phyloP scores from a whole-genome alignment of 2,113 vertebrate genomes.

The Centrocercus urophasianus region DNA sequence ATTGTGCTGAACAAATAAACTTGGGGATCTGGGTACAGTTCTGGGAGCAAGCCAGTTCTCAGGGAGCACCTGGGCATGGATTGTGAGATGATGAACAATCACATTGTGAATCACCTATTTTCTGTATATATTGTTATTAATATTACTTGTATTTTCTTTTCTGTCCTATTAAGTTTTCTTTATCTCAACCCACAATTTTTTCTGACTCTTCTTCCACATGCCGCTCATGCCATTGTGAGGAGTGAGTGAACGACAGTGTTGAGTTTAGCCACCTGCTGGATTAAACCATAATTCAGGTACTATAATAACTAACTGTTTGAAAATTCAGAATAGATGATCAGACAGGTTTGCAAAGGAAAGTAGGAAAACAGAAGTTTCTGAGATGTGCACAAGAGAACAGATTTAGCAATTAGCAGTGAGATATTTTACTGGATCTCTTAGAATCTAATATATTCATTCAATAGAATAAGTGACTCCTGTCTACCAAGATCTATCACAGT shows the following conservation, averaged over 20 bases:
- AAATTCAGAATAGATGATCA: not conserved
- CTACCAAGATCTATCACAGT: not conserved
- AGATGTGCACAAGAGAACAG: not conserved
- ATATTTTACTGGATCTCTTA: not conserved
- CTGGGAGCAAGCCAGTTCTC: not conserved
- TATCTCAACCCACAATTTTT: not conserved
- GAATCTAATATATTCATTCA: not conserved
- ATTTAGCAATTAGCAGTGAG: not conserved
- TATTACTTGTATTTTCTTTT: not conserved
- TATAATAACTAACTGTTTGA: not conserved
- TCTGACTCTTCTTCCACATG: not conserved
- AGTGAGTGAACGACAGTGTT: not conserved
- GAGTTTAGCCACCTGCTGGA: not conserved
- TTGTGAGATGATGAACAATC: not conserved
- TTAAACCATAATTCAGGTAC: not conserved
- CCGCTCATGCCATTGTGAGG: not conserved
- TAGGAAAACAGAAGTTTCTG: not conserved
- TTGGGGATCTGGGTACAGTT: not conserved
- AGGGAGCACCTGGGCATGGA: not conserved
- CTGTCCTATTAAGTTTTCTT: not conserved
- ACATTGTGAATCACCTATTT: not conserved
- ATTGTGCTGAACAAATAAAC: not conserved
- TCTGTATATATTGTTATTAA: not conserved
- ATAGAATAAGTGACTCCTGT: not conserved
- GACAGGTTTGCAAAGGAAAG: not conserved